Evolutionary conservation across 35 echinoderm and acorn worm genomes (phyloP).

Genomic region (Eucidaris tribuloides): DNA sequence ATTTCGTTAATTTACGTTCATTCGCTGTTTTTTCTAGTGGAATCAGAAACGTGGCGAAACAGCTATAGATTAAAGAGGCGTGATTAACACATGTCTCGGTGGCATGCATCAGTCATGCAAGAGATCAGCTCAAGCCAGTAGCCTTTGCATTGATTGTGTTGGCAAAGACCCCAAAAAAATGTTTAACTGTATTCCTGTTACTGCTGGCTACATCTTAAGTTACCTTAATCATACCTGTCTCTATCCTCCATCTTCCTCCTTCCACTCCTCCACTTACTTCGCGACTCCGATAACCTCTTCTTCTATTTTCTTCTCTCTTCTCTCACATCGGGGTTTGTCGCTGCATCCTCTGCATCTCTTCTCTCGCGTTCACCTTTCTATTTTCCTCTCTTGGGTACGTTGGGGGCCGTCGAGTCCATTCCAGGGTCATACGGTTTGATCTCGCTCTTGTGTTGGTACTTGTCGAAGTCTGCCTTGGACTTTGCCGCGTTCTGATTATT

Average conservation of each 20-base stretch:
- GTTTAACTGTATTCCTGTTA: too few relatives aligned
- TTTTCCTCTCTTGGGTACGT: constrained; percentile 59
- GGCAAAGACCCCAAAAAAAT: too few relatives aligned
- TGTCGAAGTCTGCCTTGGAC: constrained; percentile 73
- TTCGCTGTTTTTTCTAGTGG: too few relatives aligned
- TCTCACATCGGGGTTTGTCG: neutral
- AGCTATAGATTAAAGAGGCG: too few relatives aligned
- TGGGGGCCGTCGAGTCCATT: constrained; percentile 78
- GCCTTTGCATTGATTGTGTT: too few relatives aligned
- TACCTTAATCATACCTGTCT: too few relatives aligned
- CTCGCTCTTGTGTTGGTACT: constrained; percentile 94
- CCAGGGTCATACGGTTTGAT: constrained; percentile 71
- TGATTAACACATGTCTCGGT: too few relatives aligned
- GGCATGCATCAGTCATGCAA: too few relatives aligned
- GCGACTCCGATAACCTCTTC: constrained; percentile 39
- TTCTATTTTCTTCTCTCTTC: constrained; percentile 80
- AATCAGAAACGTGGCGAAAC: too few relatives aligned
- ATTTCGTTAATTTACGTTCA: too few relatives aligned
- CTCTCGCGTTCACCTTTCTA: constrained; percentile 36
- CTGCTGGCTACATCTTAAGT: too few relatives aligned
- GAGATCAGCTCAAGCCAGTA: too few relatives aligned
- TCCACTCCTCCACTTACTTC: constrained; percentile 37
- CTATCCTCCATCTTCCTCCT: constrained; percentile 9
- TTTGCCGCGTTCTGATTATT: constrained; percentile 89
- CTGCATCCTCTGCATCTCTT: neutral